These are phyloP conservation scores for Poecilus cupreus DNA, from an alignment of 2,888 invertebrate species.

Conservation along the genomic window DNA sequence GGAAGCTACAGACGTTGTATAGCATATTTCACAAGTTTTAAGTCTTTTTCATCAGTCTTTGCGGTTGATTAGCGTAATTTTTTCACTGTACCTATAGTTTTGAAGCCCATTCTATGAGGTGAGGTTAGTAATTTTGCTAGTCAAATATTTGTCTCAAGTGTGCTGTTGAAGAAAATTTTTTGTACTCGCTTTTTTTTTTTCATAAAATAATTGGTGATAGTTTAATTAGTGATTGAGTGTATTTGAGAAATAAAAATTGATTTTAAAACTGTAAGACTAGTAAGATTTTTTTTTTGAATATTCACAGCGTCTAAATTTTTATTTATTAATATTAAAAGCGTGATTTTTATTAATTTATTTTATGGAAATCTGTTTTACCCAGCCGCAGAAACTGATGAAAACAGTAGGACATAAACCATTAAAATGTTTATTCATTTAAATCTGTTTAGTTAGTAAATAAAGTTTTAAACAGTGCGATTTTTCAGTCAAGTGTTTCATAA, in stretches of 20 bases:
- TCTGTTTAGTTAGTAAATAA: constrained; percentile 49
- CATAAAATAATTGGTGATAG: neutral
- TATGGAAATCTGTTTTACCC: neutral
- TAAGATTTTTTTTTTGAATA: neutral
- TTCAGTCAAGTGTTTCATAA: constrained; percentile 56
- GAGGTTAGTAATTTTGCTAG: neutral
- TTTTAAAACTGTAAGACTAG: neutral
- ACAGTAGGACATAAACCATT: constrained; percentile 22
- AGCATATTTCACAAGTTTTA: constrained; percentile 45
- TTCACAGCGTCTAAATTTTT: constrained; percentile 20
- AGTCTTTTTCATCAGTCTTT: constrained; percentile 56
- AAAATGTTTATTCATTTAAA: constrained; percentile 25
- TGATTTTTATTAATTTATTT: neutral
- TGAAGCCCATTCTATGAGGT: neutral
- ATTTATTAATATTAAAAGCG: constrained; percentile 23
- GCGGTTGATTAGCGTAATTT: constrained; percentile 35
- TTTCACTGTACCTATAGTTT: neutral
- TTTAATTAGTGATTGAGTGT: neutral
- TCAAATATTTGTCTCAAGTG: neutral
- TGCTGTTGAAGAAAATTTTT: neutral
- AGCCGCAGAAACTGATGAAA: constrained; percentile 54
- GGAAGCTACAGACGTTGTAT: constrained; percentile 44
- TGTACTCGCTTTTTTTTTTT: neutral
- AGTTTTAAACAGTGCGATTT: constrained; percentile 50
- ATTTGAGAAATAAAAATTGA: neutral